Percentiles rank a stretch among this genome's conserved stretches.
Conservation (phyloP, 35 echinoderm and acorn worm genomes). For the Ophiothrix spiculata region DNA sequence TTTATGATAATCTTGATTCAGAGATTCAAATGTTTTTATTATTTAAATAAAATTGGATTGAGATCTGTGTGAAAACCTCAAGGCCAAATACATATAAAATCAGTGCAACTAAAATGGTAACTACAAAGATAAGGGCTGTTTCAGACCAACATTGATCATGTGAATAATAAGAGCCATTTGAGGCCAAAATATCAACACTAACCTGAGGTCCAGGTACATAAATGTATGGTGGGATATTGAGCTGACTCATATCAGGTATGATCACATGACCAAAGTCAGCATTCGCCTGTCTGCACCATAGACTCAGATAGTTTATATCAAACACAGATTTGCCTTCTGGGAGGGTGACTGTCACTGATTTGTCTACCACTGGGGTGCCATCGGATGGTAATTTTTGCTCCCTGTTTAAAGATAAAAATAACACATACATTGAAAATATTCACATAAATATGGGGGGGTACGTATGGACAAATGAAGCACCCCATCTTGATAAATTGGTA, state of each 20-base stretch:
- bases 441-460: no score
- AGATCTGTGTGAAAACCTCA: neutral
- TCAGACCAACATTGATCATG: no score
- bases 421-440: no score
- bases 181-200: neutral
- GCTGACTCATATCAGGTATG: conserved; percentile 5
- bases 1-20: neutral
- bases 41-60: neutral
- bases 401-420: neutral
- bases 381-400: neutral
- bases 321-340: conserved; percentile 45
- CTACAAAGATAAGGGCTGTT: no score
- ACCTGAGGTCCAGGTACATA: neutral
- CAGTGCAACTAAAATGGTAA: no score
- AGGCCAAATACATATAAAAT: neutral
- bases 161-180: no score
- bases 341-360: conserved; percentile 18
- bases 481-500: no score
- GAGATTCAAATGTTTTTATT: neutral
- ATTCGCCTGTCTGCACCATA: conserved; percentile 60
- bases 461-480: no score
- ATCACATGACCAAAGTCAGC: conserved; percentile 77
- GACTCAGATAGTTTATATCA: conserved; percentile 53
- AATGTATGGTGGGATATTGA: neutral
- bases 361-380: neutral